These are phyloP conservation scores for Ammodytes marinus DNA, from an alignment of 2,113 vertebrate species.

Conservation along the genomic window DNA sequence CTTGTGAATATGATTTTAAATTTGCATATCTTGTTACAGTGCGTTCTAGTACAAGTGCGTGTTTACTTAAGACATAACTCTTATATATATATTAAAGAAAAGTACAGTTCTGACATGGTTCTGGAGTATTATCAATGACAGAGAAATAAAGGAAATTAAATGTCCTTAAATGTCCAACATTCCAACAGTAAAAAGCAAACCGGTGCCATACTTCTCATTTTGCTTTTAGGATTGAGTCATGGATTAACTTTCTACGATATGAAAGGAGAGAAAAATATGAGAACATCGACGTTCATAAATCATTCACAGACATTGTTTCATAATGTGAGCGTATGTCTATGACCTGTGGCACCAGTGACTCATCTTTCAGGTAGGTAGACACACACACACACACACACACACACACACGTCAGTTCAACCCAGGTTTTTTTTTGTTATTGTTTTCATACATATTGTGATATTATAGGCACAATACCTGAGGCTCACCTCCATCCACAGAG, in stretches of 20 bases:
- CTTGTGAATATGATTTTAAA: background rate
- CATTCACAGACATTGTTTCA: conserved; percentile 13
- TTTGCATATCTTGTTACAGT: conserved; percentile 31
- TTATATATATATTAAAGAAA: background rate
- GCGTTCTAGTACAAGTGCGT: background rate
- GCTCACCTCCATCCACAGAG: background rate
- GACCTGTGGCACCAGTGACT: conserved; percentile 4
- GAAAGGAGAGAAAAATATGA: background rate
- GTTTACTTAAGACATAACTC: background rate
- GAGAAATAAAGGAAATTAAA: background rate
- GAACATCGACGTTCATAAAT: background rate
- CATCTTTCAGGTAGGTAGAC: conserved; percentile 1
- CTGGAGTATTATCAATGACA: background rate
- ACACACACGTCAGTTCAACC: background rate
- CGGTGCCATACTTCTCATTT: background rate
- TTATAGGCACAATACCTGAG: conserved; percentile 23
- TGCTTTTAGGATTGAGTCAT: conserved; percentile 12
- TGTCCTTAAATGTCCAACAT: too few species aligned
- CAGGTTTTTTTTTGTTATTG: background rate
- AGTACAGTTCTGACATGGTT: background rate
- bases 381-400: background rate
- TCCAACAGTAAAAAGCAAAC: too few species aligned
- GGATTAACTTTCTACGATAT: background rate
- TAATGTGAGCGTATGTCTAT: background rate
- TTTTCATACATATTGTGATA: background rate